Conservation (phyloP, 2,888 invertebrate species). For the Lasius platythorax region DNA sequence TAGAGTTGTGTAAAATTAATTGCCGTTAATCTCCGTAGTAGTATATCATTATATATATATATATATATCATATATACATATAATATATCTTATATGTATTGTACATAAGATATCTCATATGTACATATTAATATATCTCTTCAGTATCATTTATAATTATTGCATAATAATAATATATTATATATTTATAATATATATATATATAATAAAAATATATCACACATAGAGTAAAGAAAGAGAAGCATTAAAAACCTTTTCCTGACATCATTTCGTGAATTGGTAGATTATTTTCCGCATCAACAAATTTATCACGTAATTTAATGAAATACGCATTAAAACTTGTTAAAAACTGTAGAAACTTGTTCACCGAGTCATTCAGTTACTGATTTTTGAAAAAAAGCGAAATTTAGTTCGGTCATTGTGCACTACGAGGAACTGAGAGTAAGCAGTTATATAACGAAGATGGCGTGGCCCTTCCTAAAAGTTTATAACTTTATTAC, state of each 20-base stretch:
- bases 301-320: conserved; percentile 2
- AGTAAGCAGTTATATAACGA: conserved; percentile 73
- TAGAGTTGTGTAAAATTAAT: no score
- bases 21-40: no score
- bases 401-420: conserved; percentile 70
- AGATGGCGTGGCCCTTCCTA: conserved; percentile 61
- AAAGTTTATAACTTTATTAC: conserved; percentile 80
- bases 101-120: no score
- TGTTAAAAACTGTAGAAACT: not conserved
- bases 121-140: no score
- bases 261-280: no score
- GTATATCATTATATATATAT: no score
- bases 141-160: no score
- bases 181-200: no score
- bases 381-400: conserved; percentile 42
- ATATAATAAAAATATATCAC: not conserved
- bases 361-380: not conserved
- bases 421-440: conserved; percentile 56
- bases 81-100: no score
- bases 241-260: not conserved
- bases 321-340: not conserved
- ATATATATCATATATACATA: no score
- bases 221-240: not conserved
- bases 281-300: not conserved
- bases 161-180: no score